A percentile compares a stretch with the other conserved stretches of the same genome.
Conservation (phyloP, 2,797 vertebrate genomes). For the Sandelia bainsii region DNA sequence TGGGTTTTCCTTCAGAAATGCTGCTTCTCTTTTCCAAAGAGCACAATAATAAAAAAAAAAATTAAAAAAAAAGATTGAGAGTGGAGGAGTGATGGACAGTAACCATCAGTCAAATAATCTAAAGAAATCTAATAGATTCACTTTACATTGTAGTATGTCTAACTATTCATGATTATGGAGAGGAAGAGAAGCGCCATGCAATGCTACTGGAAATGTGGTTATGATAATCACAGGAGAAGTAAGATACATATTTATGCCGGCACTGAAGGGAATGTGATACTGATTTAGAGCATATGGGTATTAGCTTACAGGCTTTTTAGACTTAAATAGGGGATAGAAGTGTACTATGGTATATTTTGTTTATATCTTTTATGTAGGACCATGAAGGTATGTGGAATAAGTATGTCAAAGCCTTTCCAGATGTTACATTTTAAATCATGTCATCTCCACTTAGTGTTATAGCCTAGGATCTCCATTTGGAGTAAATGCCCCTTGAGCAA, state of each 20-base stretch:
- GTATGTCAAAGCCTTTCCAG: constrained; percentile 78
- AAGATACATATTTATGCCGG: constrained; percentile 70
- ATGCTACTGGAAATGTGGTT: constrained; percentile 65
- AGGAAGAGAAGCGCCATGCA: constrained; percentile 31
- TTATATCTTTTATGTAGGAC: constrained; percentile 70
- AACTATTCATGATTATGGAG: constrained; percentile 46
- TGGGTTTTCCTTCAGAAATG: constrained; percentile 56
- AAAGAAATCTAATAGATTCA: constrained; percentile 56
- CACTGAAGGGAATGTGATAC: constrained; percentile 73
- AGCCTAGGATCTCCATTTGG: constrained; percentile 72
- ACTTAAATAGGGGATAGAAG: constrained; percentile 69
- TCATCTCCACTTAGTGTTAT: constrained; percentile 79
- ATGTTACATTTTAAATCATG: constrained; percentile 80
- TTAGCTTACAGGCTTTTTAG: constrained; percentile 77
- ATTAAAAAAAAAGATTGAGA: constrained; percentile 16
- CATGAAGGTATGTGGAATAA: constrained; percentile 72
- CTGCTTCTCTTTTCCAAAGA: constrained; percentile 58
- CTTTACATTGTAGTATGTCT: constrained; percentile 48
- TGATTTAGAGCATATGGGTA: constrained; percentile 73
- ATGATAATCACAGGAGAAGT: constrained; percentile 71
- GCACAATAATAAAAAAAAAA: constrained; percentile 30
- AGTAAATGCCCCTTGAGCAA: constrained; percentile 75
- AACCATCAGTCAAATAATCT: constrained; percentile 58
- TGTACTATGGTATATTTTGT: constrained; percentile 70
- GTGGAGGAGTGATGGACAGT: constrained; percentile 34